A percentile compares a stretch with the other conserved stretches of the same genome.
Evolutionary conservation across 1,140 invertebrate genomes (phyloP).

Genomic region (Ceratitis capitata): DNA sequence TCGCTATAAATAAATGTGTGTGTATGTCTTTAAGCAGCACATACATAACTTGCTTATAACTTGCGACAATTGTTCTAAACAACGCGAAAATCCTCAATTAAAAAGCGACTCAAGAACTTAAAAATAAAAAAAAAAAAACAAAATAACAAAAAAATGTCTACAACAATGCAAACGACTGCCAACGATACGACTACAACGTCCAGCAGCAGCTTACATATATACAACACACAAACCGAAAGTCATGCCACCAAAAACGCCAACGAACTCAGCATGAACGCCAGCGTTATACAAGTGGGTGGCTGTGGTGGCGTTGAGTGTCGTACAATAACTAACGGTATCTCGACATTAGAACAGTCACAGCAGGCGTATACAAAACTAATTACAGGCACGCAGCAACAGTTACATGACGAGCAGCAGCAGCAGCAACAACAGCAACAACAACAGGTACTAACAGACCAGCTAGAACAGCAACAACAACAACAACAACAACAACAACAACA

Average conservation of each 20-base stretch:
- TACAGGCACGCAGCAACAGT: background rate
- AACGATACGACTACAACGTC: background rate
- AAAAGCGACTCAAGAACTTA: background rate
- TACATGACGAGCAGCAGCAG: background rate
- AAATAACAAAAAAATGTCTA: conserved; percentile 24
- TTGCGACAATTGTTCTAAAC: background rate
- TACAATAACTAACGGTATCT: background rate
- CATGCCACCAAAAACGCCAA: background rate
- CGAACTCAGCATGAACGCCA: background rate
- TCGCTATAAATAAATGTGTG: background rate
- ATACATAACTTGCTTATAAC: background rate
- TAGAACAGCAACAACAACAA: background rate
- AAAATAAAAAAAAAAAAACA: too few relatives aligned
- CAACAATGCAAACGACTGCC: background rate
- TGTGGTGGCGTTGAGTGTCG: background rate
- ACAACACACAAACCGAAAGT: background rate
- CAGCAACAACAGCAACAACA: background rate
- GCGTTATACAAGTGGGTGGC: background rate
- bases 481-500: background rate
- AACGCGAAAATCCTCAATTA: background rate
- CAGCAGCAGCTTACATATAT: background rate
- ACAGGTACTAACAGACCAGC: background rate
- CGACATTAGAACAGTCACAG: background rate
- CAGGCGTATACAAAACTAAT: background rate
- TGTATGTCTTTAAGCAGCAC: too few relatives aligned